Conservation (phyloP, 2,888 invertebrate genomes). For the Spodoptera littoralis region DNA sequence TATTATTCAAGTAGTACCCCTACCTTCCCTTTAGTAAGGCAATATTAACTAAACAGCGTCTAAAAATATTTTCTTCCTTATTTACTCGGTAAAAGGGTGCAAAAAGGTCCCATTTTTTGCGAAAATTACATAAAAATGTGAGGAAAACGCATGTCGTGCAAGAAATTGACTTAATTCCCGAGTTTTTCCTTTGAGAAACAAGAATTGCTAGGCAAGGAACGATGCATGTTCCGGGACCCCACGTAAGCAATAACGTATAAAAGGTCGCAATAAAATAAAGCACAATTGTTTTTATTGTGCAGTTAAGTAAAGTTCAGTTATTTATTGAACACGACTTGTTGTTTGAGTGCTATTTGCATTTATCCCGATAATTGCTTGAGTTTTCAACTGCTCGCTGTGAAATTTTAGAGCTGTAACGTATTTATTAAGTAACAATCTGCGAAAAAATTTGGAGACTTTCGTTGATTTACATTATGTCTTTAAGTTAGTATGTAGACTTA, state of each 20-base stretch:
- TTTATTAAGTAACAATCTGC: background rate
- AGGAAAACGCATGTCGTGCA: conserved; percentile 11
- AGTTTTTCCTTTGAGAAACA: conserved; percentile 24
- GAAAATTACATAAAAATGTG: conserved; percentile 14
- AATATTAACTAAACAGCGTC: too few relatives aligned
- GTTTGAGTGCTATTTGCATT: conserved; percentile 31
- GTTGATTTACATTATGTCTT: too few relatives aligned
- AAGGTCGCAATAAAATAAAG: conserved; percentile 43
- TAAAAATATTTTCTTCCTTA: too few relatives aligned
- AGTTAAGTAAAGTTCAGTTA: conserved; percentile 39
- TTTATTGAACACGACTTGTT: conserved; percentile 37
- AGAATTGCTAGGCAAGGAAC: conserved; percentile 38
- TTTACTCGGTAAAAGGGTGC: too few relatives aligned
- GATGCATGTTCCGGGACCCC: conserved; percentile 31
- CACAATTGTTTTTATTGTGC: conserved; percentile 46
- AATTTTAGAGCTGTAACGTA: background rate
- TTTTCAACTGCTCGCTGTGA: conserved; percentile 6
- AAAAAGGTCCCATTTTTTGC: background rate
- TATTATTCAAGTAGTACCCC: too few relatives aligned
- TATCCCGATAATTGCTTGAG: conserved; percentile 26
- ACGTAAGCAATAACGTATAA: conserved; percentile 45
- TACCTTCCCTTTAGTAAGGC: too few relatives aligned
- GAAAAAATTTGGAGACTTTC: too few relatives aligned
- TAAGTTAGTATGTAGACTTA: too few relatives aligned
- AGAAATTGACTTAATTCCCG: conserved; percentile 37